Conservation (phyloP, 2,888 invertebrate genomes). For the Dione juno region DNA sequence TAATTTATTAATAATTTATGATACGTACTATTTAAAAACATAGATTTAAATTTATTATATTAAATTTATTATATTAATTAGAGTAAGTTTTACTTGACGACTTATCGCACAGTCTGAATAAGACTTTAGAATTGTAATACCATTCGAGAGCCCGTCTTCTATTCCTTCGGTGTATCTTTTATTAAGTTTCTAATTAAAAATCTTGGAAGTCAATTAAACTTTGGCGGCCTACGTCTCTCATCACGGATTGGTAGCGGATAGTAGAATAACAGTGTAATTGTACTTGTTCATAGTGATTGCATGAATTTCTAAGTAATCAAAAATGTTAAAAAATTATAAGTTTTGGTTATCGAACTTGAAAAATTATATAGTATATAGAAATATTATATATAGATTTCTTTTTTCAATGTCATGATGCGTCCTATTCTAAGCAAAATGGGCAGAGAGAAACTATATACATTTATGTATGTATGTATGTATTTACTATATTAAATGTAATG, state of each 20-base stretch:
- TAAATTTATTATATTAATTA: conserved; percentile 4
- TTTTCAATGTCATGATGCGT: too few species aligned
- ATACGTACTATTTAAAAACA: too few species aligned
- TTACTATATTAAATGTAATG: too few species aligned
- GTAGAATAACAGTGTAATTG: conserved; percentile 59
- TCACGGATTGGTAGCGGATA: conserved; percentile 64
- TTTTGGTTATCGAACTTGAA: too few species aligned
- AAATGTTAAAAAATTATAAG: too few species aligned
- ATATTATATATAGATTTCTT: too few species aligned
- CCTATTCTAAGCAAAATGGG: too few species aligned
- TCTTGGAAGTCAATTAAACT: conserved; percentile 80
- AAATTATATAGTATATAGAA: too few species aligned
- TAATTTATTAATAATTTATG: too few species aligned
- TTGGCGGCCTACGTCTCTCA: conserved; percentile 53
- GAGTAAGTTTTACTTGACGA: neutral
- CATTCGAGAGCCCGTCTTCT: conserved; percentile 50
- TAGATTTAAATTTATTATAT: too few species aligned
- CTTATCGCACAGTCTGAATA: conserved; percentile 13
- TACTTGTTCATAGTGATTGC: conserved; percentile 23
- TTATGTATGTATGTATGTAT: too few species aligned
- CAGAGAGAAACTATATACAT: too few species aligned
- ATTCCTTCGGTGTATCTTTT: conserved; percentile 50
- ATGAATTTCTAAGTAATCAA: neutral
- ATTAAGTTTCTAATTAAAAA: conserved; percentile 77
- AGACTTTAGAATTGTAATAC: conserved; percentile 59